phyloP scores from a whole-genome alignment of 2,888 invertebrate species.

The Drosophila greeni region DNA sequence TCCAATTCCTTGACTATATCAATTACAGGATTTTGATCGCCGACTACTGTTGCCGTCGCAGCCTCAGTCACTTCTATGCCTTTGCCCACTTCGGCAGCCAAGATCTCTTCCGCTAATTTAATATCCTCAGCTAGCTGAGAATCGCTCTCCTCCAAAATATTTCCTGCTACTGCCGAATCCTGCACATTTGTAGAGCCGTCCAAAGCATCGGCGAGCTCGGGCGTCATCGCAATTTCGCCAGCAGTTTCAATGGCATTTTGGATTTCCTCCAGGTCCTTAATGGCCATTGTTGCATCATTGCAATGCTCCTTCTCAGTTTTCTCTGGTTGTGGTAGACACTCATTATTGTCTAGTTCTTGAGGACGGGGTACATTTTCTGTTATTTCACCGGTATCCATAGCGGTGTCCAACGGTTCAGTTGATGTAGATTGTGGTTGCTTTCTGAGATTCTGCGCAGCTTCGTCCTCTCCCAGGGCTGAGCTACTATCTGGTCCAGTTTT shows the following conservation, averaged over 20 bases:
- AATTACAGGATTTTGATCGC: conserved; percentile 15
- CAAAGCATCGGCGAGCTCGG: background rate
- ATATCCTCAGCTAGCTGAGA: conserved; percentile 36
- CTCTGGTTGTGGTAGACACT: too few relatives aligned
- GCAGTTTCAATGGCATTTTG: conserved; percentile 6
- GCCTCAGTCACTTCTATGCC: conserved; percentile 12
- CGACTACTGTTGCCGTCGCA: background rate
- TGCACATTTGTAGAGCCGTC: conserved; percentile 3
- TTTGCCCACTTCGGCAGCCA: conserved; percentile 31
- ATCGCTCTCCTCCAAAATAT: conserved; percentile 21
- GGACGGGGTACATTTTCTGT: background rate
- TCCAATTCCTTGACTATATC: conserved; percentile 32
- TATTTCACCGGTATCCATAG: background rate
- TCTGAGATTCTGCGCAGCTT: background rate
- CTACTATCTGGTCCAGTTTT: conserved; percentile 10
- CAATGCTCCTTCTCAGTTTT: background rate
- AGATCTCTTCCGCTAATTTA: conserved; percentile 33
- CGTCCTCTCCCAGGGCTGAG: background rate
- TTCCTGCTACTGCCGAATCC: background rate
- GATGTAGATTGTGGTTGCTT: background rate
- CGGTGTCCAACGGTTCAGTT: conserved; percentile 10
- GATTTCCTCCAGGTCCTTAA: background rate
- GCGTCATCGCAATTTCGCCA: background rate
- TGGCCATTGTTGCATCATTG: background rate
- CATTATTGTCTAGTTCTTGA: background rate